Evolutionary conservation across 2,888 invertebrate genomes (phyloP), one percentile per base, ranked within the genome.

Genomic region (Psylliodes chrysocephalus): DNA sequence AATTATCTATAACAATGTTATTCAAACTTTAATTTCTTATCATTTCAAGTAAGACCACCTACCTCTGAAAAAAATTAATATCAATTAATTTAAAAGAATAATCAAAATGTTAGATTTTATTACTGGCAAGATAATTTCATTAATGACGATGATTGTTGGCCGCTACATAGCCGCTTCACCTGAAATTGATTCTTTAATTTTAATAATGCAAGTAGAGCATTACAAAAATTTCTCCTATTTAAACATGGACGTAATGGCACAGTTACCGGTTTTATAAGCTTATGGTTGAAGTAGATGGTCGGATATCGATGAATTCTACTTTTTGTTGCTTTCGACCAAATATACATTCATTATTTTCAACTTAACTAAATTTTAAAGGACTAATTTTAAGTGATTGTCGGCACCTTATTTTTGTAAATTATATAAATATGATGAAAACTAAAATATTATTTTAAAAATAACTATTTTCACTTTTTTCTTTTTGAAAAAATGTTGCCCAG

Each of bases 131-230:
- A 30, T 10, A 10, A 30, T 30, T 30, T 6, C 2, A 30, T 30
- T 30, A 30, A 30, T 30, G 30, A 30, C 10, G 30, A 30, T 30
- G 30, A 30, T 30, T 30, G 30, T 30, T 65, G 53, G 38, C 57
- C 25, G 35, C 56, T 57, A 57, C 52, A 30, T 56, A 38, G 51
- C 2, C 10, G 28, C 28, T 49, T 12, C 2, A 17, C 22, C n/a
- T 25, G 5, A 14, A 47, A 44, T 44, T 51, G 55, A 55, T 47
- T 64, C 57, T 61, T 53, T 53, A 56, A 55, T 53, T 49, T 56
- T 30, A 49, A 57, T 46, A 38, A 42, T 17, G 49, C 61, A 65
- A 65, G 57, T 61, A 60, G 65, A 65, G 65, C 65, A 59, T 54
- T 30, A 46, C 61, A 42, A 61, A 57, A 59, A 65, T 65, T 61